Percentiles rank a stretch among this genome's conserved stretches.
Conservation (phyloP, 2,113 vertebrate species). For the Oncorhynchus tshawytscha region DNA sequence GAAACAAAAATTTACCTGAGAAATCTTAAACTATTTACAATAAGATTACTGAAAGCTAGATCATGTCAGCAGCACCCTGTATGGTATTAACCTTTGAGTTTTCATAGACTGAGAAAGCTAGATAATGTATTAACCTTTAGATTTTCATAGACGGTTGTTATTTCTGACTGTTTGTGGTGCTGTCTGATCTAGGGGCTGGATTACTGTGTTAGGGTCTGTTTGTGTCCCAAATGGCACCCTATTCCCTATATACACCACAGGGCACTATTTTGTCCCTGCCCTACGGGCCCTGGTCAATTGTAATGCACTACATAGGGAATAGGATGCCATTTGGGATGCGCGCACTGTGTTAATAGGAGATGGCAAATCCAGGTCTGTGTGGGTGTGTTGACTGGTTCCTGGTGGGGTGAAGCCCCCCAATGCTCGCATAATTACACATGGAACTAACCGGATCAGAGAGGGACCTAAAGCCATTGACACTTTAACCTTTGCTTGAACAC, state of each 20-base stretch:
- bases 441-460: neutral
- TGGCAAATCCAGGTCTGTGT: conserved; percentile 6
- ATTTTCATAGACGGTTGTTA: neutral
- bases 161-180: neutral
- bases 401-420: neutral
- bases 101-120: neutral
- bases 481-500: conserved; percentile 7
- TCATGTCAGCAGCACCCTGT: neutral
- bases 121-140: neutral
- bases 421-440: neutral
- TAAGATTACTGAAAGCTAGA: neutral
- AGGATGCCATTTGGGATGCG: too few relatives aligned
- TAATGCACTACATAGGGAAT: too few relatives aligned
- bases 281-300: too few relatives aligned
- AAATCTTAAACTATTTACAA: neutral
- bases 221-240: neutral
- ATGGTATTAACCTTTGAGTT: neutral
- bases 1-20: neutral
- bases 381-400: neutral
- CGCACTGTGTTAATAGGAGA: neutral
- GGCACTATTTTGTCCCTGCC: too few relatives aligned
- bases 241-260: too few relatives aligned
- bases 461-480: neutral
- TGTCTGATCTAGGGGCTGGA: neutral
- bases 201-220: neutral